Percentiles rank a stretch among this genome's conserved stretches.
phyloP scores from a whole-genome alignment of 92 coral and sea anemone genomes.

The Zoanthus gigantus region DNA sequence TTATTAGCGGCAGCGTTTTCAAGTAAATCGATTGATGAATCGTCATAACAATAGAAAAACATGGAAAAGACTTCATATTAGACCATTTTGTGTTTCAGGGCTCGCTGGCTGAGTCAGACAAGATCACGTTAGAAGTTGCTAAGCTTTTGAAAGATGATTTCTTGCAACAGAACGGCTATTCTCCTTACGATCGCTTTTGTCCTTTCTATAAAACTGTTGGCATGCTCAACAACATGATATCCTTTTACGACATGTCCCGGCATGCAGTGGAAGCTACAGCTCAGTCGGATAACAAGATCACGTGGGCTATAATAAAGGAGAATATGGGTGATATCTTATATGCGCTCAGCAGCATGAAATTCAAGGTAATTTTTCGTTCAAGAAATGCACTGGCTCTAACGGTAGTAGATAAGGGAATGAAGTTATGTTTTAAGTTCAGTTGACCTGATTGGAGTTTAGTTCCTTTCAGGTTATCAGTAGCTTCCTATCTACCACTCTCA shows the following conservation, averaged over 20 bases:
- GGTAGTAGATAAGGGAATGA: background rate
- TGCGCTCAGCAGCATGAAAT: slow-evolving; percentile 93
- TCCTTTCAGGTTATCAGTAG: too few relatives aligned
- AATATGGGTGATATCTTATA: slow-evolving; percentile 93
- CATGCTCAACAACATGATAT: slow-evolving; percentile 90
- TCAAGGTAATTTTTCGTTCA: slow-evolving; percentile 70
- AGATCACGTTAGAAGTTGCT: slow-evolving; percentile 96
- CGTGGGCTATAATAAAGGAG: slow-evolving; percentile 96
- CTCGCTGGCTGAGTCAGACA: slow-evolving; percentile 96
- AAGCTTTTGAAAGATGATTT: slow-evolving; percentile 97
- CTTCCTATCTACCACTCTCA: too few relatives aligned
- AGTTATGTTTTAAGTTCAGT: background rate
- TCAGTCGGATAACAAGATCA: slow-evolving; percentile 97
- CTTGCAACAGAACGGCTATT: slow-evolving; percentile 97
- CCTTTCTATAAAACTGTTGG: slow-evolving; percentile 99
- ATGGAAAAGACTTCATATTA: background rate
- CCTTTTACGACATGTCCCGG: slow-evolving; percentile 95
- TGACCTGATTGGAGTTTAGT: background rate
- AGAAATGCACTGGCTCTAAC: background rate
- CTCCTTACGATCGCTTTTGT: slow-evolving; percentile 95
- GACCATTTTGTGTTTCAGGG: slow-evolving; percentile 65
- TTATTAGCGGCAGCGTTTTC: too few relatives aligned
- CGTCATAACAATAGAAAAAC: too few relatives aligned
- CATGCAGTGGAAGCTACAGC: slow-evolving; percentile 98
- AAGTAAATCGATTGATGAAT: too few relatives aligned